These are phyloP conservation scores for Nebria brevicollis DNA, from an alignment of 2,888 invertebrate genomes.

Conservation along the genomic window DNA sequence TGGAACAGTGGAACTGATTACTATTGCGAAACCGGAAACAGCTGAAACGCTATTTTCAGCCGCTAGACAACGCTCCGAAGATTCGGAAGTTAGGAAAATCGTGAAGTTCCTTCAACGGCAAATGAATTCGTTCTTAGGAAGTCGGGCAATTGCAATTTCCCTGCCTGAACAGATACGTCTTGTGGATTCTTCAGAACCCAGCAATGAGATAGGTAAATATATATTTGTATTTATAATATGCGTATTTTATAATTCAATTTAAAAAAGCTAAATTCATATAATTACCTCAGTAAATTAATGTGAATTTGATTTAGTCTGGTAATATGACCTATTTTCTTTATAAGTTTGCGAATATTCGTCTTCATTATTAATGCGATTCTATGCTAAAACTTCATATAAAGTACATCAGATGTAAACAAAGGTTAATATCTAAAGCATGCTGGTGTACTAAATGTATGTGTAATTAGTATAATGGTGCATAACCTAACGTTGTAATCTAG, in stretches of 20 bases:
- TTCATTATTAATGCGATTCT: background rate
- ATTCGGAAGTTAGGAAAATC: conserved; percentile 39
- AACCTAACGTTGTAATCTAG: background rate
- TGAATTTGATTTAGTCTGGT: too few species aligned
- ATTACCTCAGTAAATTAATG: too few species aligned
- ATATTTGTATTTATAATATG: background rate
- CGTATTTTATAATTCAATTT: too few species aligned
- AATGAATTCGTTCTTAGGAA: conserved; percentile 38
- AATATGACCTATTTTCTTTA: too few species aligned
- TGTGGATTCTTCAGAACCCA: conserved; percentile 35
- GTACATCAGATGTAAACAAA: background rate
- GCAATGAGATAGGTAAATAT: conserved; percentile 40
- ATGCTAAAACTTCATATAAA: background rate
- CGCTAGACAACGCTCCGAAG: conserved; percentile 23
- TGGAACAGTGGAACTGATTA: conserved; percentile 38
- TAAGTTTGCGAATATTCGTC: background rate
- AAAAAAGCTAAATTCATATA: too few species aligned
- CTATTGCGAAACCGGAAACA: conserved; percentile 31
- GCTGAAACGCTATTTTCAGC: conserved; percentile 25
- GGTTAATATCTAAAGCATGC: background rate
- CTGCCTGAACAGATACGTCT: conserved; percentile 28
- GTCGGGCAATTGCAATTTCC: conserved; percentile 40
- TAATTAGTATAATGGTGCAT: background rate
- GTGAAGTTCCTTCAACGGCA: conserved; percentile 42
- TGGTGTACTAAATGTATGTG: conserved; percentile 8